Percentiles rank a stretch among this genome's conserved stretches.
Evolutionary conservation across 2,797 vertebrate species (phyloP).

Genomic region (Xyrichtys novacula): DNA sequence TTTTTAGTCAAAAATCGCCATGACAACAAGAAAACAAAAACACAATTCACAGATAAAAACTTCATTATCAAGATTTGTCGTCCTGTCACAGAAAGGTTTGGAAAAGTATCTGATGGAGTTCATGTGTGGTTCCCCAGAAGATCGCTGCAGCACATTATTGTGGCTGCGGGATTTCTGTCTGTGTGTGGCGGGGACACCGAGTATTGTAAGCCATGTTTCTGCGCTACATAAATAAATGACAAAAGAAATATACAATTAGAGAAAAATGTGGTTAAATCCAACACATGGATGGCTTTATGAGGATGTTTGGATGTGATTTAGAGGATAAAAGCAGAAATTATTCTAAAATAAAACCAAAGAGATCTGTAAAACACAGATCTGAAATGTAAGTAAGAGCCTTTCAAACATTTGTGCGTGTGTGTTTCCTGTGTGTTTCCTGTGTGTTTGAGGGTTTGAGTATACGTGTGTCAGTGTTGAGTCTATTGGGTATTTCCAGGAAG

Average conservation of each 20-base stretch:
- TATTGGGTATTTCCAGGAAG: conserved; percentile 73
- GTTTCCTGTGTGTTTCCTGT: not conserved
- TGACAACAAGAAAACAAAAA: conserved; percentile 51
- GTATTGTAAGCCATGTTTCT: conserved; percentile 3
- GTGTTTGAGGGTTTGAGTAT: not conserved
- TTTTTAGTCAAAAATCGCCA: conserved; percentile 12
- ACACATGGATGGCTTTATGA: not conserved
- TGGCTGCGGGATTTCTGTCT: not conserved
- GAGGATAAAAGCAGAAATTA: not conserved
- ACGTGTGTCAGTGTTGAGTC: conserved; percentile 8
- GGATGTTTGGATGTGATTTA: not conserved
- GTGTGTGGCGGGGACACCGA: not conserved
- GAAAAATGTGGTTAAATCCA: conserved; percentile 9
- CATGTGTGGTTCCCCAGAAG: conserved; percentile 26
- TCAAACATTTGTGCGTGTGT: not conserved
- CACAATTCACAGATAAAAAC: conserved; percentile 28
- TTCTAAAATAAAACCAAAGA: not conserved
- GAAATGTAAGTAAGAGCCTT: not conserved
- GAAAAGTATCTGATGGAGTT: conserved; percentile 22
- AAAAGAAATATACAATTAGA: not conserved
- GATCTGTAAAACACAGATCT: too few relatives aligned
- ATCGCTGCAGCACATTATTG: not conserved
- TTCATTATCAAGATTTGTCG: conserved; percentile 23
- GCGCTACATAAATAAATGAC: not conserved
- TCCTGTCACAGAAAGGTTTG: conserved; percentile 37